Evolutionary conservation across 2,797 vertebrate genomes (phyloP).

Genomic region (Acipenser ruthenus): DNA sequence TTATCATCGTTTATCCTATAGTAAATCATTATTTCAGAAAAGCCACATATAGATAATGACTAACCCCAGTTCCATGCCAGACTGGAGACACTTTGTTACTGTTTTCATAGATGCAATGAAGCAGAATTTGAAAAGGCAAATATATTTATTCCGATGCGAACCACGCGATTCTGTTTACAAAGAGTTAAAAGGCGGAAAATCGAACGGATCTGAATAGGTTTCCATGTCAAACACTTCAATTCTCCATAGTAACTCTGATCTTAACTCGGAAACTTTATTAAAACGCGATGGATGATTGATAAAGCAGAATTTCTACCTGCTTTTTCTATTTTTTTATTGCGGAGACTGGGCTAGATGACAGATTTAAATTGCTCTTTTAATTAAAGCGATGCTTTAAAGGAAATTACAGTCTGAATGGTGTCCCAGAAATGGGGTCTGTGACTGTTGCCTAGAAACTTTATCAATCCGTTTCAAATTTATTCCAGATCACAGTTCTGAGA

Average conservation of each 20-base stretch:
- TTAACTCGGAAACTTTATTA: constrained; percentile 89
- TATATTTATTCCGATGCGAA: constrained; percentile 52
- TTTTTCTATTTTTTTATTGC: constrained; percentile 59
- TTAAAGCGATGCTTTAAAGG: constrained; percentile 88
- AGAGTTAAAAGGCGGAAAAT: constrained; percentile 87
- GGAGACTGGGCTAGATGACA: constrained; percentile 70
- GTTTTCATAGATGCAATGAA: constrained; percentile 55
- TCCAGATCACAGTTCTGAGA: constrained; percentile 77
- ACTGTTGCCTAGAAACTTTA: constrained; percentile 86
- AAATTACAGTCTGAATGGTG: constrained; percentile 93
- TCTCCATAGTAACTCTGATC: constrained; percentile 82
- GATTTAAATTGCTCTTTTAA: constrained; percentile 91
- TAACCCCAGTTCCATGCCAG: constrained; percentile 29
- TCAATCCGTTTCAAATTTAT: constrained; percentile 72
- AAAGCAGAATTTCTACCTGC: constrained; percentile 71
- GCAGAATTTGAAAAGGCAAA: constrained; percentile 59
- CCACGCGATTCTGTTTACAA: constrained; percentile 73
- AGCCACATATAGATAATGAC: constrained; percentile 44
- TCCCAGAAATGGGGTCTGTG: constrained; percentile 70
- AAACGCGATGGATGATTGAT: constrained; percentile 88
- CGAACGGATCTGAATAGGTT: constrained; percentile 72
- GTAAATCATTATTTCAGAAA: constrained; percentile 35
- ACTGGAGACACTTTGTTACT: constrained; percentile 45
- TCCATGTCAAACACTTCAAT: constrained; percentile 75
- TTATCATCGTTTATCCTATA: not conserved